Conservation (phyloP, 2,888 invertebrate genomes). For the Pelosia muscerda region DNA sequence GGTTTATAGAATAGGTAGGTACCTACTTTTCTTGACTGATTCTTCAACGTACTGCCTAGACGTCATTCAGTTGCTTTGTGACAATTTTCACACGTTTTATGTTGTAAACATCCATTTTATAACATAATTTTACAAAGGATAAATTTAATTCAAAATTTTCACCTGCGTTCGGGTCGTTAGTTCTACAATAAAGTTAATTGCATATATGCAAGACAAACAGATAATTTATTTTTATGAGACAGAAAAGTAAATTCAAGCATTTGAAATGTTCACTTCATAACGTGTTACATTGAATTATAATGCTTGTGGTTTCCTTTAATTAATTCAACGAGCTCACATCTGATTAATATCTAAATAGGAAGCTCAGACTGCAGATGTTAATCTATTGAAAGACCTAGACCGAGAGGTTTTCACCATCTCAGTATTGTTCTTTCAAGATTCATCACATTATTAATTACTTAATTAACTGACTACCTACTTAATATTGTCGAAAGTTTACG, state of each 20-base stretch:
- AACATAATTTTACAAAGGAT: too few relatives aligned
- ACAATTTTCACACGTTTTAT: not conserved
- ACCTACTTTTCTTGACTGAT: not conserved
- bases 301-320: conserved; percentile 10
- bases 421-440: not conserved
- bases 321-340: conserved; percentile 5
- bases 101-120: too few relatives aligned
- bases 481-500: not conserved
- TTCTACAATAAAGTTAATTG: conserved; percentile 42
- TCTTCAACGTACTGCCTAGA: not conserved
- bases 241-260: not conserved
- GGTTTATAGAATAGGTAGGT: too few relatives aligned
- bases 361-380: conserved; percentile 7
- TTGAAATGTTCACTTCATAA: conserved; percentile 3
- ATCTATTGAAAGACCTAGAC: conserved; percentile 21
- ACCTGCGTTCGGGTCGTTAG: not conserved
- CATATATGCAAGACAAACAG: conserved; percentile 35
- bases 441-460: conserved; percentile 5
- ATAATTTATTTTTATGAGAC: conserved; percentile 8
- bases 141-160: not conserved
- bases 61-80: too few relatives aligned
- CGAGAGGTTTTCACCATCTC: not conserved
- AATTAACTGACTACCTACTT: not conserved
- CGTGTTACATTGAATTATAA: conserved; percentile 9
- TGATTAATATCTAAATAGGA: conserved; percentile 6